A percentile compares a stretch with the other conserved stretches of the same genome.
Conservation (phyloP, 1,140 invertebrate genomes). For the Anthonomus grandis region DNA sequence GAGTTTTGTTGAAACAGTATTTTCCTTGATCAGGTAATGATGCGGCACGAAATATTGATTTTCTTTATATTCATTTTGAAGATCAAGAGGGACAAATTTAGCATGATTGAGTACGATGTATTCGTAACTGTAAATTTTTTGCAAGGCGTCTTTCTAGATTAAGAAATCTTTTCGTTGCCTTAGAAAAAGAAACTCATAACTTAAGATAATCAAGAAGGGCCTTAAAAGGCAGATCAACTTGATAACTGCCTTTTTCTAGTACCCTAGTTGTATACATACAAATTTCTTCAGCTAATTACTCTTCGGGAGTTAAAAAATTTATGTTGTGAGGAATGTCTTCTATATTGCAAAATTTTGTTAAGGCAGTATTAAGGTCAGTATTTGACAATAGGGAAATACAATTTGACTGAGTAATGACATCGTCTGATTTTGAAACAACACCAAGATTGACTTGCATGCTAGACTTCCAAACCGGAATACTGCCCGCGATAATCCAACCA, state of each 20-base stretch:
- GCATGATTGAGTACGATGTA: constrained; percentile 2
- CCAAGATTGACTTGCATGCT: not conserved
- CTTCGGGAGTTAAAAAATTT: not conserved
- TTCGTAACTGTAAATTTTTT: not conserved
- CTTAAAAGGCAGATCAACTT: constrained; percentile 14
- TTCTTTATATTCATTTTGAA: constrained; percentile 3
- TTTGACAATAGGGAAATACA: constrained; percentile 2
- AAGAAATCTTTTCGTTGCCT: constrained; percentile 7
- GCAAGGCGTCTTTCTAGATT: not conserved
- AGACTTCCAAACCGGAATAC: not conserved
- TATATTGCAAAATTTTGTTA: constrained; percentile 5
- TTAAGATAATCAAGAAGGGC: not conserved
- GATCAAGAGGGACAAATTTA: constrained; percentile 4
- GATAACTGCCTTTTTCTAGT: constrained; percentile 10
- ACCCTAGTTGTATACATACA: not conserved
- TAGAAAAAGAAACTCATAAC: constrained; percentile 1
- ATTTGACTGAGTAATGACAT: no score
- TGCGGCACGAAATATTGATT: constrained; percentile 9
- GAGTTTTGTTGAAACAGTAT: constrained; percentile 41
- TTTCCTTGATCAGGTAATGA: not conserved
- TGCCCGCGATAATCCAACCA: not conserved
- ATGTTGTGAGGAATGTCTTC: constrained; percentile 4
- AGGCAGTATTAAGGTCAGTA: not conserved
- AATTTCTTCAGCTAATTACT: constrained; percentile 8
- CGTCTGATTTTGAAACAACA: not conserved